These are phyloP conservation scores for Erebia palarica DNA, from an alignment of 2,888 invertebrate genomes.

Conservation along the genomic window DNA sequence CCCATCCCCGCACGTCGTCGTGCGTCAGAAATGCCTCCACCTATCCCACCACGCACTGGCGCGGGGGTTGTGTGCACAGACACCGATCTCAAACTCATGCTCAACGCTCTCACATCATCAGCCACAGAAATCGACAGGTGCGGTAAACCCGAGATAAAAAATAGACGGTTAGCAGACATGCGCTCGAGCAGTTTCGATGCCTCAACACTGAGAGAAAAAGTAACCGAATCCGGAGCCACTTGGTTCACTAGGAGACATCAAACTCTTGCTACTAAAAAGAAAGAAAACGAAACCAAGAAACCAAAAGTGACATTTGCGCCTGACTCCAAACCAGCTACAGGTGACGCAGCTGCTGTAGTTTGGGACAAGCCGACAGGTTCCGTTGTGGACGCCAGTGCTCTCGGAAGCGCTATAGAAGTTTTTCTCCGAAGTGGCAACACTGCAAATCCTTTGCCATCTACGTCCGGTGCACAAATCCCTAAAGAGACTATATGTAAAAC, in stretches of 20 bases:
- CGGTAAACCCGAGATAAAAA: constrained; percentile 81
- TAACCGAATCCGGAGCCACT: constrained; percentile 80
- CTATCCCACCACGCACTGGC: constrained; percentile 68
- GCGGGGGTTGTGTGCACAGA: constrained; percentile 90
- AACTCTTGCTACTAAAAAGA: constrained; percentile 86
- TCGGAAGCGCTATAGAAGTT: constrained; percentile 93
- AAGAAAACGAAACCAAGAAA: constrained; percentile 76
- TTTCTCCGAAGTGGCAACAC: constrained; percentile 85
- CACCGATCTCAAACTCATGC: constrained; percentile 90
- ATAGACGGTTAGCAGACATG: constrained; percentile 84
- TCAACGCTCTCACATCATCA: constrained; percentile 90
- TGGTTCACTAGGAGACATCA: constrained; percentile 92
- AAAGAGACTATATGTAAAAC: constrained; percentile 53
- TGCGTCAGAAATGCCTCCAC: constrained; percentile 88
- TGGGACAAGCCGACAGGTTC: constrained; percentile 91
- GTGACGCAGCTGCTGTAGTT: constrained; percentile 84
- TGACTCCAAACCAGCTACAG: constrained; percentile 82
- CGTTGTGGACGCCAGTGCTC: constrained; percentile 89
- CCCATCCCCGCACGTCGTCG: constrained; percentile 85
- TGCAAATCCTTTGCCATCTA: constrained; percentile 69
- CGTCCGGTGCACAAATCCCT: constrained; percentile 52
- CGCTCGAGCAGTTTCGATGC: constrained; percentile 94
- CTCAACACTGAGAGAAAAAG: constrained; percentile 84
- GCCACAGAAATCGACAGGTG: constrained; percentile 90
- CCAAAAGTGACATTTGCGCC: constrained; percentile 83